Conservation (phyloP, 2,797 vertebrate genomes). For the Borostomias antarcticus region DNA sequence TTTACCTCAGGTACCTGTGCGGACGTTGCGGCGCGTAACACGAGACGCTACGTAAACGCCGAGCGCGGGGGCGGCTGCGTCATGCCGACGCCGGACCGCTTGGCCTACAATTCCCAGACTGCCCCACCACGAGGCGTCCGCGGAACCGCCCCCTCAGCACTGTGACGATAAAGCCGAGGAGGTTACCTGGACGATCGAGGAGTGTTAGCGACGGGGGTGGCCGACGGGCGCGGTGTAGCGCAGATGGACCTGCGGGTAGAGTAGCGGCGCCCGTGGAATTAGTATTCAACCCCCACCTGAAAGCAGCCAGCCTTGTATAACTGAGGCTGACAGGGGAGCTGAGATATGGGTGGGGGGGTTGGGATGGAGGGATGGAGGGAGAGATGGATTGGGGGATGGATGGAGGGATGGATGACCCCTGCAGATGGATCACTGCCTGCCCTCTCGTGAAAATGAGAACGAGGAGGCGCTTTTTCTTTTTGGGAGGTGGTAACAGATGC, state of each 20-base stretch:
- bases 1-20: not conserved
- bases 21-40: not conserved
- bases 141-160: conserved; percentile 13
- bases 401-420: not conserved
- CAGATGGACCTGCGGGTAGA: conserved; percentile 63
- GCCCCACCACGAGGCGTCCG: no score
- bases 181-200: conserved; percentile 13
- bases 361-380: not conserved
- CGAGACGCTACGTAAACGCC: not conserved
- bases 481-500: conserved; percentile 11
- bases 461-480: not conserved
- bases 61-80: no score
- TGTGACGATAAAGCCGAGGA: no score
- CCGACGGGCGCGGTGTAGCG: conserved; percentile 23
- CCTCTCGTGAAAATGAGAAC: conserved; percentile 5
- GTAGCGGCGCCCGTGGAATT: conserved; percentile 27
- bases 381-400: not conserved
- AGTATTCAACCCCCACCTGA: conserved; percentile 18
- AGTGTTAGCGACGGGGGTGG: not conserved
- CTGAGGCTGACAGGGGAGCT: not conserved
- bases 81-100: no score
- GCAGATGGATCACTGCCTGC: not conserved
- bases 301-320: conserved; percentile 15
- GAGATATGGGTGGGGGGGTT: not conserved
- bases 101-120: no score